Percentiles rank a stretch among this genome's conserved stretches.
These are phyloP conservation scores for Drosophila lutescens DNA, from an alignment of 2,888 invertebrate genomes.

Conservation along the genomic window DNA sequence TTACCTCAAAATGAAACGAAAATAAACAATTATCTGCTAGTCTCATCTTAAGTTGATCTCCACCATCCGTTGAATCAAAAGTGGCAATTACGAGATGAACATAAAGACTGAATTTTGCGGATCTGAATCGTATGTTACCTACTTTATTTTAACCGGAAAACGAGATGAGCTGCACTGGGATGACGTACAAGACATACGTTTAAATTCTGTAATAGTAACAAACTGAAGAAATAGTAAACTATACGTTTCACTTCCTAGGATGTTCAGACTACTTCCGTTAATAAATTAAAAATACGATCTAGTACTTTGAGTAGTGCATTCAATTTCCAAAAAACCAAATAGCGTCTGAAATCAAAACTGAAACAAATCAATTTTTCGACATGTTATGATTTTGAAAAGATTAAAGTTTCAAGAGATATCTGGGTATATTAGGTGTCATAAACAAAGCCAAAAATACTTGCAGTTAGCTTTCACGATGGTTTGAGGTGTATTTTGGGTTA, in stretches of 20 bases:
- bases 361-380: constrained; percentile 11
- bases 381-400: constrained; percentile 4
- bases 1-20: constrained; percentile 26
- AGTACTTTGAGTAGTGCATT: neutral
- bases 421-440: constrained; percentile 7
- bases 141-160: constrained; percentile 18
- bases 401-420: neutral
- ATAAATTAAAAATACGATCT: neutral
- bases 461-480: constrained; percentile 9
- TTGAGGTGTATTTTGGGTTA: constrained; percentile 31
- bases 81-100: constrained; percentile 17
- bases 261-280: constrained; percentile 1
- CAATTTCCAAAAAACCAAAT: neutral
- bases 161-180: neutral
- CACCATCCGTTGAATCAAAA: constrained; percentile 9
- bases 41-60: constrained; percentile 10
- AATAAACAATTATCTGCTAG: constrained; percentile 30
- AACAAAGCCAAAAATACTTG: constrained; percentile 3
- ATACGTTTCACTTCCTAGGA: neutral
- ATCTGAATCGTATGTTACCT: neutral
- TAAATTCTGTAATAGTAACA: neutral
- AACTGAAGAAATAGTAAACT: neutral
- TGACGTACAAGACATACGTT: constrained; percentile 4
- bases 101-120: neutral
- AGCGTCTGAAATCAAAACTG: neutral